These are phyloP conservation scores for Helicoverpa assulta DNA, from an alignment of 2,888 invertebrate genomes.

Conservation along the genomic window DNA sequence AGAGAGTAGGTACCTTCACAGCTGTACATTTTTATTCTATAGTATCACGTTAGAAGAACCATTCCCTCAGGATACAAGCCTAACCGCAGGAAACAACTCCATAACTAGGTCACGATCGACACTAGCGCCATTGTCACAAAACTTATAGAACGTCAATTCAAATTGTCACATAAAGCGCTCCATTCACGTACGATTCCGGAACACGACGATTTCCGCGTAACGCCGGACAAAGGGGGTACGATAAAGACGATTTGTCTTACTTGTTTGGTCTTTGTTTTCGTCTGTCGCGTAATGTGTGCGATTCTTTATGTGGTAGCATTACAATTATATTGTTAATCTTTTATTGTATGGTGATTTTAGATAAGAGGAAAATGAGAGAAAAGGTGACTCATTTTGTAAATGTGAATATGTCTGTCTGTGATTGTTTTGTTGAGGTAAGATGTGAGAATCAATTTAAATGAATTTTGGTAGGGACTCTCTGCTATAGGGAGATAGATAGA, in stretches of 20 bases:
- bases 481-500: too few relatives aligned
- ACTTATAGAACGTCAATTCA: slow-evolving; percentile 42
- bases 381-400: not conserved
- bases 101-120: slow-evolving; percentile 33
- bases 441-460: too few relatives aligned
- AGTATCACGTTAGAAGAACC: too few relatives aligned
- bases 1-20: too few relatives aligned
- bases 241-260: slow-evolving; percentile 50
- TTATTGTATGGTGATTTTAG: not conserved
- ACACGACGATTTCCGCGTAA: slow-evolving; percentile 52
- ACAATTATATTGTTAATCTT: slow-evolving; percentile 27
- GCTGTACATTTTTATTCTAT: too few relatives aligned
- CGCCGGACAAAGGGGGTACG: slow-evolving; percentile 36
- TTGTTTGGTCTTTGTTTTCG: slow-evolving; percentile 49
- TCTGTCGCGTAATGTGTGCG: slow-evolving; percentile 25
- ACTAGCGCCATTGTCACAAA: slow-evolving; percentile 42
- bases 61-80: not conserved
- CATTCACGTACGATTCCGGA: slow-evolving; percentile 59
- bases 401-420: not conserved
- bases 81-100: not conserved
- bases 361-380: not conserved
- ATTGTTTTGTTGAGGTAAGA: too few relatives aligned
- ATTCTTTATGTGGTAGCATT: slow-evolving; percentile 23
- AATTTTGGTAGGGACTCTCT: too few relatives aligned
- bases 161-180: slow-evolving; percentile 50